Evolutionary conservation across 2,888 invertebrate genomes (phyloP).

Genomic region (Dryocosmus kuriphilus): DNA sequence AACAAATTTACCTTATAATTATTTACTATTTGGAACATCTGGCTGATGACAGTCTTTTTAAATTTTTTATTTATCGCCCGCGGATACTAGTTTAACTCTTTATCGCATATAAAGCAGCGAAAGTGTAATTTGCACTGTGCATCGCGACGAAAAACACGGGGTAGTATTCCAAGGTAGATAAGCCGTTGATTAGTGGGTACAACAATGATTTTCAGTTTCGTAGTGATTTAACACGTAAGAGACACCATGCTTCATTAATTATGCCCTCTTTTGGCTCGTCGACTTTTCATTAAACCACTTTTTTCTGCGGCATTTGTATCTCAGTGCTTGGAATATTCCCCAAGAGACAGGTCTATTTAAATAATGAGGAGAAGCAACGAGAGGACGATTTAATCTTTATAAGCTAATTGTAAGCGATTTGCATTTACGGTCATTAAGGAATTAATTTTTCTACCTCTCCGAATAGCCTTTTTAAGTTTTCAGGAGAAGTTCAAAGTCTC

Average conservation of each 20-base stretch:
- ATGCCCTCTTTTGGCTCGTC: conserved; percentile 31
- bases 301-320: conserved; percentile 21
- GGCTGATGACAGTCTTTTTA: background rate
- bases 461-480: background rate
- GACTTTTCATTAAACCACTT: conserved; percentile 21
- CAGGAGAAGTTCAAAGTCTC: background rate
- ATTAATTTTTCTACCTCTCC: background rate
- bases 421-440: background rate
- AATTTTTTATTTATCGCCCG: background rate
- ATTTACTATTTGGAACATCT: no score
- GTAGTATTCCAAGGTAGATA: conserved; percentile 48
- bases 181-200: conserved; percentile 55
- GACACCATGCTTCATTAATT: conserved; percentile 43
- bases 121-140: conserved; percentile 43
- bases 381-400: background rate
- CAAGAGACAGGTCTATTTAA: background rate
- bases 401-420: background rate
- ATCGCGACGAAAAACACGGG: conserved; percentile 38
- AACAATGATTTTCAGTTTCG: conserved; percentile 45
- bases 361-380: background rate
- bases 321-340: background rate
- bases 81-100: conserved; percentile 17
- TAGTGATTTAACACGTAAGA: conserved; percentile 38
- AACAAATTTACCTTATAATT: no score
- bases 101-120: conserved; percentile 20